Conservation (phyloP, 2,113 vertebrate species). For the Festucalex cinctus region DNA sequence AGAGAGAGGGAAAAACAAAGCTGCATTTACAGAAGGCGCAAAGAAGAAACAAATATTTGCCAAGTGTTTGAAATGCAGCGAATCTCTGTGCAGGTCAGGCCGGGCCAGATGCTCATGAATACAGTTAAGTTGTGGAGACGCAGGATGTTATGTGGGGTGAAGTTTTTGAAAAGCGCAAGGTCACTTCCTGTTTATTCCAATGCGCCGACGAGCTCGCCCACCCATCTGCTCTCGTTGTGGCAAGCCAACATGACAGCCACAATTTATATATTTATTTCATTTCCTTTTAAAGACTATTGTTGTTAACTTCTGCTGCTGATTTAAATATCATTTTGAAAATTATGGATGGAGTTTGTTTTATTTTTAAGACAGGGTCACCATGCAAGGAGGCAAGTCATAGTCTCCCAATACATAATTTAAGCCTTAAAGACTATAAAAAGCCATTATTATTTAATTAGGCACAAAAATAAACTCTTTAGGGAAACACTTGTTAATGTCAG, state of each 20-base stretch:
- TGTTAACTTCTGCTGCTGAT: background rate
- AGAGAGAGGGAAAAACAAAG: constrained; percentile 2
- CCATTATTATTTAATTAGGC: constrained; percentile 5
- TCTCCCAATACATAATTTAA: background rate
- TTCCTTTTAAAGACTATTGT: constrained; percentile 5
- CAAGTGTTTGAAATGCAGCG: constrained; percentile 47
- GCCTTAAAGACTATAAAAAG: background rate
- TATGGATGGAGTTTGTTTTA: background rate
- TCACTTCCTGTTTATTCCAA: constrained; percentile 55
- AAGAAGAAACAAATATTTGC: constrained; percentile 30
- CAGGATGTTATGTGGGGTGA: constrained; percentile 35
- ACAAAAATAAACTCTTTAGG: constrained; percentile 4
- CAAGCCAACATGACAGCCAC: constrained; percentile 24
- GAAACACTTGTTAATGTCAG: constrained; percentile 1
- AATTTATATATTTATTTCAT: constrained; percentile 28
- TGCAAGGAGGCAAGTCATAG: no score
- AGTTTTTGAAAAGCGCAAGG: constrained; percentile 67
- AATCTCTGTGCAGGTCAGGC: constrained; percentile 50
- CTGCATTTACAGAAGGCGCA: constrained; percentile 21
- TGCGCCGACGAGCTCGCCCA: constrained; percentile 12
- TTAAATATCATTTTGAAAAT: background rate
- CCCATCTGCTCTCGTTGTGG: constrained; percentile 24
- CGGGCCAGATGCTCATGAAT: constrained; percentile 73
- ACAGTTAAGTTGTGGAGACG: constrained; percentile 50
- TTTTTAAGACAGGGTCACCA: background rate